Conservation (phyloP, 1,140 invertebrate species). For the Mizuhopecten yessoensis region DNA sequence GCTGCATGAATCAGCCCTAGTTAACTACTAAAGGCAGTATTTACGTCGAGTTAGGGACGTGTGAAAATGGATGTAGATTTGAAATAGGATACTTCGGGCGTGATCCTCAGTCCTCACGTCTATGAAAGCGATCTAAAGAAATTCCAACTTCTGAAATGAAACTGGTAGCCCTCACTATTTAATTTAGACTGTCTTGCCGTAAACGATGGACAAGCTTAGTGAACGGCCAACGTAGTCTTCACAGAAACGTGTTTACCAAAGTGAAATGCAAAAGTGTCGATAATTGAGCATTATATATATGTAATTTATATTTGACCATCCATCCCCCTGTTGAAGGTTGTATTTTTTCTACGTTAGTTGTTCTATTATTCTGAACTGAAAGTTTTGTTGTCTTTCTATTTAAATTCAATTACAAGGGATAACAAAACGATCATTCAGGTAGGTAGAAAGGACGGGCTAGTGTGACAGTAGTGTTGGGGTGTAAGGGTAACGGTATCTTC, state of each 20-base stretch:
- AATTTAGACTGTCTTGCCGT: background rate
- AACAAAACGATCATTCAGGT: too few relatives aligned
- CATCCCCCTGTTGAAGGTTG: too few relatives aligned
- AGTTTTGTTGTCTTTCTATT: too few relatives aligned
- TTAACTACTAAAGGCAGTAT: background rate
- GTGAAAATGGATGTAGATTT: background rate
- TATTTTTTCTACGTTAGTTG: too few relatives aligned
- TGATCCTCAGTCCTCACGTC: background rate
- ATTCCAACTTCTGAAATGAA: slow-evolving; percentile 12
- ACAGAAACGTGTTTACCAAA: too few relatives aligned
- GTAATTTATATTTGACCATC: too few relatives aligned
- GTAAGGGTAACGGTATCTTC: background rate
- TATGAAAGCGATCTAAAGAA: background rate
- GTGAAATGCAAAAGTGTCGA: too few relatives aligned
- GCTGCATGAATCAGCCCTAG: background rate
- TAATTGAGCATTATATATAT: too few relatives aligned
- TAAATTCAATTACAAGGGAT: too few relatives aligned
- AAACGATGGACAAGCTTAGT: background rate
- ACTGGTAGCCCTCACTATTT: background rate
- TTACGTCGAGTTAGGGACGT: slow-evolving; percentile 1
- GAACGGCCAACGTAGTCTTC: background rate
- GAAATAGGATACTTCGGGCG: background rate
- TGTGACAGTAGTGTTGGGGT: too few relatives aligned
- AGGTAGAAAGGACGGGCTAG: too few relatives aligned
- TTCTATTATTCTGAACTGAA: too few relatives aligned